These are phyloP conservation scores for Onthophagus sagittarius DNA, from an alignment of 2,888 invertebrate genomes.

Conservation along the genomic window DNA sequence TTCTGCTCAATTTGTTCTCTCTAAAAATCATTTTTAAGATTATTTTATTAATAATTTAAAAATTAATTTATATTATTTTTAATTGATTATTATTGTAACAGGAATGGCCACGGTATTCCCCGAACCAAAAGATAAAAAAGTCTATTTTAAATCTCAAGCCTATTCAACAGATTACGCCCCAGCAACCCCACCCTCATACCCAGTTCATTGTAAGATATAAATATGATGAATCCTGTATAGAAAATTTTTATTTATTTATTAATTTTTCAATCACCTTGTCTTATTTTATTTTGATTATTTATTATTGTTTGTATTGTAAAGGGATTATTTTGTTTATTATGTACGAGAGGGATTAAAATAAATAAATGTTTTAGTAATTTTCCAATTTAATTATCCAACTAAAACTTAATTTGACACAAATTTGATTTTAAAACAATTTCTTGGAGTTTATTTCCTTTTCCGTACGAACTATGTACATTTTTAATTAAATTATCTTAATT, in stretches of 20 bases:
- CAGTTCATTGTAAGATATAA: constrained; percentile 45
- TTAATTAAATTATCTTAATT: too few species aligned
- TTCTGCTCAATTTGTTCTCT: constrained; percentile 88
- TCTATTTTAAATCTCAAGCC: constrained; percentile 76
- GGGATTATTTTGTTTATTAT: not conserved
- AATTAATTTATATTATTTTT: not conserved
- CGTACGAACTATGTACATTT: too few species aligned
- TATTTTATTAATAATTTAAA: not conserved
- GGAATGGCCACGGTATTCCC: constrained; percentile 76
- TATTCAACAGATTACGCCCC: constrained; percentile 69
- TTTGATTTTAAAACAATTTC: too few species aligned
- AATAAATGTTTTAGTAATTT: not conserved
- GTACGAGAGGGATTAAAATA: not conserved
- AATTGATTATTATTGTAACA: too few species aligned
- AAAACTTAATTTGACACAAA: too few species aligned
- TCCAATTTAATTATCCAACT: too few species aligned
- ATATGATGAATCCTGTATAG: not conserved
- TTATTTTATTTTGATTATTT: not conserved
- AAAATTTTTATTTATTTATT: not conserved
- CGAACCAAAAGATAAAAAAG: constrained; percentile 67
- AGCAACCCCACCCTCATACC: constrained; percentile 50
- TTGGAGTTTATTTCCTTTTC: too few species aligned
- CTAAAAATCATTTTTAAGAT: constrained; percentile 47
- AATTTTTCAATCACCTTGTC: not conserved
- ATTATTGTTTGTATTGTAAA: not conserved